Conservation (phyloP, 2,888 invertebrate species). For the Tholera decimalis region DNA sequence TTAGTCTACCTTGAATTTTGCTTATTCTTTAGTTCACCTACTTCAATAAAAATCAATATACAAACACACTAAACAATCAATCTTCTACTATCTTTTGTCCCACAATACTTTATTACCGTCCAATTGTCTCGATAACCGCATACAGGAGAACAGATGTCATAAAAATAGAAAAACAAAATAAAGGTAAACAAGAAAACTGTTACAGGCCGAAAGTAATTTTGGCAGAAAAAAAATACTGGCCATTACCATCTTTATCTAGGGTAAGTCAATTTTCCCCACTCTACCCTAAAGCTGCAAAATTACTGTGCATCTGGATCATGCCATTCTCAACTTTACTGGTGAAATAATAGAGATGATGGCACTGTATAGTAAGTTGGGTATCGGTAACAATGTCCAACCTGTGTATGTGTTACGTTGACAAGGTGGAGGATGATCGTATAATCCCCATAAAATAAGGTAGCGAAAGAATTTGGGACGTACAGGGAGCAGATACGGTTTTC, state of each 20-base stretch:
- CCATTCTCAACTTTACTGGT: constrained; percentile 61
- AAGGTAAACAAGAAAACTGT: constrained; percentile 88
- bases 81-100: constrained; percentile 33
- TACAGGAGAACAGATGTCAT: constrained; percentile 50
- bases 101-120: constrained; percentile 48
- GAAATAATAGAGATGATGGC: constrained; percentile 48
- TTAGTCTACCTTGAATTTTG: too few relatives aligned
- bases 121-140: constrained; percentile 62
- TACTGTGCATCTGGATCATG: constrained; percentile 16
- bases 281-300: constrained; percentile 70
- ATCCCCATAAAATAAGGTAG: constrained; percentile 90
- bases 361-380: constrained; percentile 58
- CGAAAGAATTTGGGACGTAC: constrained; percentile 76
- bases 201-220: constrained; percentile 85
- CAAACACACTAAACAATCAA: constrained; percentile 31
- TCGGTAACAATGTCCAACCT: constrained; percentile 85
- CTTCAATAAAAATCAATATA: constrained; percentile 37
- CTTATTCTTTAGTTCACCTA: too few relatives aligned
- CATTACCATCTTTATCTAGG: constrained; percentile 89
- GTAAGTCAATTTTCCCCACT: constrained; percentile 89
- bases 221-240: constrained; percentile 82
- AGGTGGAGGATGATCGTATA: constrained; percentile 90
- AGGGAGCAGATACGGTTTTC: constrained; percentile 62
- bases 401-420: constrained; percentile 89
- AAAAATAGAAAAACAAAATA: constrained; percentile 81